These are phyloP conservation scores for Acromyrmex heyeri DNA, from an alignment of 1,140 invertebrate species.

Conservation along the genomic window DNA sequence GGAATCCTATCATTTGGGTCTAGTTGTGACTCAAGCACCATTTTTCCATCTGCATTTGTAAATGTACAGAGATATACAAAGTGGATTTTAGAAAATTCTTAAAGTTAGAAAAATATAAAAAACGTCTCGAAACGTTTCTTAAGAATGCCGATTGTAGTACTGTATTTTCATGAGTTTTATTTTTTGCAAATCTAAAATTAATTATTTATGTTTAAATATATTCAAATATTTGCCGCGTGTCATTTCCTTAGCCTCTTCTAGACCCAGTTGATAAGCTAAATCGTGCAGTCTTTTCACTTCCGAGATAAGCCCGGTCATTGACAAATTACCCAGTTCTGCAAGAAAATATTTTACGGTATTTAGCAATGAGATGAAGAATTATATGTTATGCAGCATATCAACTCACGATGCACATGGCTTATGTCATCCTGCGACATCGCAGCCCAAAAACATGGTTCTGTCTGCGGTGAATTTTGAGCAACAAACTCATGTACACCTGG, in stretches of 20 bases:
- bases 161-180: constrained; percentile 35
- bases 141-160: neutral
- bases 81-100: constrained; percentile 78
- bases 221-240: constrained; percentile 97
- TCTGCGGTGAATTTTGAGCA: constrained; percentile 84
- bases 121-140: neutral
- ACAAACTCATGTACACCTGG: constrained; percentile 87
- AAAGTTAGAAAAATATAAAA: constrained; percentile 11
- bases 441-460: constrained; percentile 81
- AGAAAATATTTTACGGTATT: constrained; percentile 72
- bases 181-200: constrained; percentile 7
- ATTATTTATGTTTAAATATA: constrained; percentile 89
- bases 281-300: constrained; percentile 98
- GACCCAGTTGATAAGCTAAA: constrained; percentile 96
- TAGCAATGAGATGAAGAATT: constrained; percentile 26
- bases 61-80: constrained; percentile 75
- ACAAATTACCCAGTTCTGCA: constrained; percentile 93
- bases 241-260: constrained; percentile 98
- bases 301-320: constrained; percentile 93
- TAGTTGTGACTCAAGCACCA: constrained; percentile 67
- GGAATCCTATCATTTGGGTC: constrained; percentile 78
- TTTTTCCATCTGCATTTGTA: constrained; percentile 75
- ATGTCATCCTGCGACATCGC: constrained; percentile 83
- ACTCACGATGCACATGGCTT: constrained; percentile 85
- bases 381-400: neutral